Base-by-base conservation (phyloP, 2,888 invertebrate species). In the Liodrosophila aerea region DNA sequence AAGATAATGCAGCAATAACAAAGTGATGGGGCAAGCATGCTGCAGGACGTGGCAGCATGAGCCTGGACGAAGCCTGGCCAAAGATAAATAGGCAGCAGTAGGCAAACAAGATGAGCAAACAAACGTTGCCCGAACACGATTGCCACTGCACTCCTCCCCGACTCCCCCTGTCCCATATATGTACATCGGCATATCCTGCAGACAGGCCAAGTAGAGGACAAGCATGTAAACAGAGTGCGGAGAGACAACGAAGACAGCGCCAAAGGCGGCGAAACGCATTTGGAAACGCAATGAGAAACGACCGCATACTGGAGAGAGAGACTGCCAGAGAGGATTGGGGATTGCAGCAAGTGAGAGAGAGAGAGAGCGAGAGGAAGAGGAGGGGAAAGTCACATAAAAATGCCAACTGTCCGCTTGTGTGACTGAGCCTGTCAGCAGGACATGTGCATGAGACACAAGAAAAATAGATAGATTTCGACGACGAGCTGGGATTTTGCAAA, bases 1-100 rank as follows among this genome's bases (percentile, higher is more conserved):
- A 78, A 82, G 85, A 86, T 86, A 86, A 82, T 85, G 80, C 76
- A 73, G 76, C 83, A 82, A 82, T 78, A 85, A 73, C 74, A 84
- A 73, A 78, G 66, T 73, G 81, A 60, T 31, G 67, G 22, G 22
- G 59, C 37, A 34, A 47, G 64, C 51, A 60, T 29, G 52, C n/a
- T 43, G 59, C 18, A n/a, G 65, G 56, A 47, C 45, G 40, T 22
- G 37, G 45, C 43, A 50, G 51, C 18, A 37, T 40, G 46, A 16
- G 53, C 30, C 13, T 7, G 46, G 15, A 54, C 53, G 57, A 29
- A 47, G 64, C 67, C 40, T 72, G 56, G 56, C 60, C 65, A 64
- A 82, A 85, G 81, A 81, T 85, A 81, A 81, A 81, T 81, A 81
- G 82, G 85, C 85, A 77, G 78, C 76, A 73, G 85, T 70, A 85